Evolutionary conservation across 1,140 invertebrate genomes (phyloP).

Genomic region (Ips typographus): DNA sequence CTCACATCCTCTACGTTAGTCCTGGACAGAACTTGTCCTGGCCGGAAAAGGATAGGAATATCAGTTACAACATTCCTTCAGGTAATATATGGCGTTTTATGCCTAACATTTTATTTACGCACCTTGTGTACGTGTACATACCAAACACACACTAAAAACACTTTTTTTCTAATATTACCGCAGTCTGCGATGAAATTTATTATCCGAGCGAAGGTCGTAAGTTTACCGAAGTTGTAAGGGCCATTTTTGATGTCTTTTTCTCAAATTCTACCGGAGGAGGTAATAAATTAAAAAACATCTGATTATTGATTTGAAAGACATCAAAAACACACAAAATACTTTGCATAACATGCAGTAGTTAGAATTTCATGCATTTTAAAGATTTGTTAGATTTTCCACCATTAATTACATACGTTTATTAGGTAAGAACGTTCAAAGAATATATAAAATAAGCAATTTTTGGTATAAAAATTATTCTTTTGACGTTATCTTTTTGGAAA

Average conservation of each 20-base stretch:
- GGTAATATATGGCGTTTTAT: conserved; percentile 37
- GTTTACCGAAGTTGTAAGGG: conserved; percentile 18
- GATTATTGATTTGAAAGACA: neutral
- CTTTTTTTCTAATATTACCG: conserved; percentile 10
- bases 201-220: conserved; percentile 30
- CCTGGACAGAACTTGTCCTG: conserved; percentile 45
- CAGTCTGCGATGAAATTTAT: conserved; percentile 34
- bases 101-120: neutral
- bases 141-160: conserved; percentile 4
- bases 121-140: neutral
- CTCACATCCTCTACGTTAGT: conserved; percentile 44
- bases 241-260: conserved; percentile 34
- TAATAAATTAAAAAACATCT: conserved; percentile 6
- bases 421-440: no score
- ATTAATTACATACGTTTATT: no score
- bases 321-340: neutral
- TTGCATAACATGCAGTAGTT: no score
- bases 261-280: conserved; percentile 23
- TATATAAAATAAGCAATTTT: no score
- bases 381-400: no score
- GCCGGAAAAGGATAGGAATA: conserved; percentile 44
- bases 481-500: no score
- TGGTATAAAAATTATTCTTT: no score
- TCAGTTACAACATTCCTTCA: conserved; percentile 48
- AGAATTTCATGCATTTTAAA: no score